Evolutionary conservation across 2,113 vertebrate species (phyloP).

Genomic region (Erinaceus europaeus): DNA sequence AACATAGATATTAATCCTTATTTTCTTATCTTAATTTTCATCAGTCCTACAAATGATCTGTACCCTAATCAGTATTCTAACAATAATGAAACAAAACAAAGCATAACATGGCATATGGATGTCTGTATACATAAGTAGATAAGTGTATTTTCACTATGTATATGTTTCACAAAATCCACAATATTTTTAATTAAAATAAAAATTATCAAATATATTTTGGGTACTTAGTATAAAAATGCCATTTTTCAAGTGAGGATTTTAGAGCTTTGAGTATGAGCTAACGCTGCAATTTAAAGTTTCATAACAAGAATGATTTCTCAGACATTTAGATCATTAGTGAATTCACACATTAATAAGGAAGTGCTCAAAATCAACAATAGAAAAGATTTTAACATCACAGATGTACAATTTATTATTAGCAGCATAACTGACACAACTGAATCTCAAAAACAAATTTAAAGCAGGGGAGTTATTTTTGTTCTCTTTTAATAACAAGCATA

Average conservation of each 20-base stretch:
- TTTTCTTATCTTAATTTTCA: conserved; percentile 24
- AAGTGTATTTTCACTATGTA: not conserved
- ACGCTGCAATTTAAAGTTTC: not conserved
- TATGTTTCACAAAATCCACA: not conserved
- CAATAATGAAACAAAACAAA: not conserved
- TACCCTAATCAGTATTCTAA: not conserved
- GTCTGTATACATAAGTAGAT: not conserved
- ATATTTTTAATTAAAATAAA: not conserved
- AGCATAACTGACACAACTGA: not conserved
- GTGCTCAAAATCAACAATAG: not conserved
- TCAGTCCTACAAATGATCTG: not conserved
- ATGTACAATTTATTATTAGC: not conserved
- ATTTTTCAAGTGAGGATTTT: not conserved
- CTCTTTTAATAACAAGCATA: conserved; percentile 12
- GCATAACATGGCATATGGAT: not conserved
- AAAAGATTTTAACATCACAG: not conserved
- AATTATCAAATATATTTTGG: not conserved
- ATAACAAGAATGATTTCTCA: not conserved
- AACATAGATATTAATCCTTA: not conserved
- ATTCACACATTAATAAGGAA: not conserved
- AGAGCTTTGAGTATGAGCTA: not conserved
- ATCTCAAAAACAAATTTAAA: conserved; percentile 13
- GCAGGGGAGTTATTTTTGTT: conserved; percentile 27
- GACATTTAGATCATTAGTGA: not conserved
- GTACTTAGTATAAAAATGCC: not conserved